phyloP scores from a whole-genome alignment of 2,113 vertebrate genomes.

The Dunckerocampus dactyliophorus region DNA sequence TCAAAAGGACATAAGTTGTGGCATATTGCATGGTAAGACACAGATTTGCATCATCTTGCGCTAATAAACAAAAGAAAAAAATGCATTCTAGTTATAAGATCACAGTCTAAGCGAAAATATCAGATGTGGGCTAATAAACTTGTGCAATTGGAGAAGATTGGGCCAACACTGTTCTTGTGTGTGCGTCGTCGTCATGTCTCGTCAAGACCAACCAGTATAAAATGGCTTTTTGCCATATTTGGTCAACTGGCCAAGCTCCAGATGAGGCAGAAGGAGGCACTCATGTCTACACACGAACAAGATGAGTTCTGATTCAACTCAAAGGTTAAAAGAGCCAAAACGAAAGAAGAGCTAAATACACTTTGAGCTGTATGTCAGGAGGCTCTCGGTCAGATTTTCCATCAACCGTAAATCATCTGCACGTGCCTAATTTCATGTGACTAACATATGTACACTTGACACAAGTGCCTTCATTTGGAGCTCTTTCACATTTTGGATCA shows the following conservation, averaged over 20 bases:
- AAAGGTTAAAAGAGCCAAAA: neutral
- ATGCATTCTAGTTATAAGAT: neutral
- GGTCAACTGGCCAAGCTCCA: constrained; percentile 1
- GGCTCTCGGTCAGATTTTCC: constrained; percentile 11
- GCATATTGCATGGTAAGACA: neutral
- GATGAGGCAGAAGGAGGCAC: neutral
- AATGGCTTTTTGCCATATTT: constrained; percentile 2
- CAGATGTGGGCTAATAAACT: neutral
- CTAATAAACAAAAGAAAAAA: neutral
- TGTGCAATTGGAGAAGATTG: neutral
- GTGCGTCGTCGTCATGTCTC: neutral
- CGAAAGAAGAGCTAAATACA: no score
- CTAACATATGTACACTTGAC: constrained; percentile 25
- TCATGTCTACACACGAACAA: neutral
- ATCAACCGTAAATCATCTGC: neutral
- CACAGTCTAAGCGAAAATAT: no score
- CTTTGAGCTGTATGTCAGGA: constrained; percentile 17
- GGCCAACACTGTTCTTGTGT: neutral
- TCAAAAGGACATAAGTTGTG: neutral
- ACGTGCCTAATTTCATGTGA: constrained; percentile 27
- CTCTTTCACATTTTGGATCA: no score
- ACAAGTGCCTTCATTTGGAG: constrained; percentile 32
- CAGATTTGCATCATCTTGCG: neutral
- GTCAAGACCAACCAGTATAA: neutral
- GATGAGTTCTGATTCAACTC: neutral